These are phyloP conservation scores for Diprion similis DNA, from an alignment of 1,140 invertebrate species.

Conservation along the genomic window DNA sequence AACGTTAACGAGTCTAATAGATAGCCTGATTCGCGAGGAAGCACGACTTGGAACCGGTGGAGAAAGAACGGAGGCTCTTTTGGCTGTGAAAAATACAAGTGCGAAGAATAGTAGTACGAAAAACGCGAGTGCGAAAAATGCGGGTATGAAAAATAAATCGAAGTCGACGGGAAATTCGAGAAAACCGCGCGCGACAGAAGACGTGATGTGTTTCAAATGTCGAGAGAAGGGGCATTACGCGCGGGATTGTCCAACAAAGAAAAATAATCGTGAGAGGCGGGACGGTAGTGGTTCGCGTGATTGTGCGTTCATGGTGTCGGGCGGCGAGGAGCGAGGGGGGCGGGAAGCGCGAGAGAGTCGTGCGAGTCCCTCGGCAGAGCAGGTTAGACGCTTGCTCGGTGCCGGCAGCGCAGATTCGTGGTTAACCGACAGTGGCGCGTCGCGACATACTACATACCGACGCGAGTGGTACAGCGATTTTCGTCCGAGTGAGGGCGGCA, in stretches of 20 bases:
- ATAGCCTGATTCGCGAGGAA: constrained; percentile 22
- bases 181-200: constrained; percentile 8
- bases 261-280: constrained; percentile 8
- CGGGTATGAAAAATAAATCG: constrained; percentile 16
- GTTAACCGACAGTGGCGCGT: constrained; percentile 30
- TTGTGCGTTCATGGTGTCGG: constrained; percentile 14
- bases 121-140: constrained; percentile 7
- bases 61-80: constrained; percentile 13
- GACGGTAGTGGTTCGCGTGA: constrained; percentile 14
- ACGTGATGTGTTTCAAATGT: constrained; percentile 28
- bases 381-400: constrained; percentile 16
- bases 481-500: constrained; percentile 19
- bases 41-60: background rate
- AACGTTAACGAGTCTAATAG: constrained; percentile 20
- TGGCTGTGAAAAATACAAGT: constrained; percentile 16
- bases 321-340: constrained; percentile 1
- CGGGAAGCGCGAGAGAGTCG: background rate
- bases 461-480: constrained; percentile 30
- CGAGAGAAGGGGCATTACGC: constrained; percentile 28
- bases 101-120: constrained; percentile 6
- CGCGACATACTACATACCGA: constrained; percentile 11
- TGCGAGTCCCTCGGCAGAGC: constrained; percentile 7
- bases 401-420: constrained; percentile 27
- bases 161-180: constrained; percentile 12
- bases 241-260: constrained; percentile 19